phyloP scores from a whole-genome alignment of 2,888 invertebrate species.

The Junonia oenone region DNA sequence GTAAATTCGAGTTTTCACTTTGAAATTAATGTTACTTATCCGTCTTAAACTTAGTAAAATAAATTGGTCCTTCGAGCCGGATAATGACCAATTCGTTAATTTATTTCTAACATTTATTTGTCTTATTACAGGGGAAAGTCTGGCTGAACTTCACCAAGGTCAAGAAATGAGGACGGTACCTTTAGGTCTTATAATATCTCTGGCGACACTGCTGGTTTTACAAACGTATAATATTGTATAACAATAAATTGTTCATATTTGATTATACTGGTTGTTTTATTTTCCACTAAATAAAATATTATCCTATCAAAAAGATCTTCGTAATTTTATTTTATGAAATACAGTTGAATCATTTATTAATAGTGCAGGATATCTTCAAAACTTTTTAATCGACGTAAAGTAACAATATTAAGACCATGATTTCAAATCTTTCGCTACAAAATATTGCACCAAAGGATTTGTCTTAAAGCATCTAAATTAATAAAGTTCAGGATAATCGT shows the following conservation, averaged over 20 bases:
- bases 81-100: not conserved
- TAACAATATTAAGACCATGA: no score
- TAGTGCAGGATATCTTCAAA: no score
- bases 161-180: conserved; percentile 33
- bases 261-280: conserved; percentile 16
- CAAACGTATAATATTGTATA: conserved; percentile 49
- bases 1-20: not conserved
- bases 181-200: conserved; percentile 32
- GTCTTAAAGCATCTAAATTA: no score
- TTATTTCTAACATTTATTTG: not conserved
- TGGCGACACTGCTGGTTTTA: conserved; percentile 51
- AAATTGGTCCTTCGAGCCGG: conserved; percentile 3
- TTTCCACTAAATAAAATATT: no score
- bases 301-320: no score
- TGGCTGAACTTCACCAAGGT: conserved; percentile 70
- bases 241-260: conserved; percentile 71
- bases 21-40: not conserved
- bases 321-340: no score
- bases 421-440: no score
- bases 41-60: not conserved
- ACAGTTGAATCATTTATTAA: no score
- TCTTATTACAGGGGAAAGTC: conserved; percentile 57
- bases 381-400: no score
- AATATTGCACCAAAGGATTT: no score
- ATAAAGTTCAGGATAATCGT: no score